Base-by-base conservation (phyloP, 2,797 vertebrate species). In the Spinus olivaceus region DNA sequence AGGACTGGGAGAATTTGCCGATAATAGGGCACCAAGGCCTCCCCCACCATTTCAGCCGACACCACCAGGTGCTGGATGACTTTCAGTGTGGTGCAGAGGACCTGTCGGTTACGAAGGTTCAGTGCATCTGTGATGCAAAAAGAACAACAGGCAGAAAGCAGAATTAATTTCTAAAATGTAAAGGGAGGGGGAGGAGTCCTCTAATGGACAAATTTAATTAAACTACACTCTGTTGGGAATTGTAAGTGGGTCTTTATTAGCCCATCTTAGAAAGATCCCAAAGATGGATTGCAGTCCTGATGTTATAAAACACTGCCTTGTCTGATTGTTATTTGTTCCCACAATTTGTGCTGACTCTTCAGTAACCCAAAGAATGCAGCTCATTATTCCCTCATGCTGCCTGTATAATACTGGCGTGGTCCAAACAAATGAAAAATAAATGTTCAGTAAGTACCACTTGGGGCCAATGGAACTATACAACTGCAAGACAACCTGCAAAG, bases 51-150 rank as follows among this genome's bases (percentile, higher is more conserved):
- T 47, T 99, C 99, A 23, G 98, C 98, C 10, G 99, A 99, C 53
- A 98, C 96, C 71, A 99, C 99, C 97, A 99, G 98, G 94, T 99
- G 99, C 98, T 99, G 99, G 65, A 99, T 97, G 94, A 98, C 97
- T 96, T 99, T 99, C 84, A 99, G 97, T 0, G 98, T 99, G 95
- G 98, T 98, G 86, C 99, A 99, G 94, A 99, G 98, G 96, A 99
- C 98, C 96, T 98, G 98, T 6, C 97, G 97, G 97, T 98, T 99
- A 92, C 98, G 98, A 7, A 99, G 99, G 97, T 99, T 99, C 97
- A 99, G 96, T 56, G 98, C 99, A 97, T 98, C 99, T 99, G 88
- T 76, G 86, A 27, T 32, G 94, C 32, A 89, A 89, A 65, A 90
- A 96, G 91, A 91, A 86, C 32, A 81, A 94, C 46, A 96, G 72